Evolutionary conservation across 2,113 vertebrate genomes (phyloP).

Genomic region (Callaeas wilsoni): DNA sequence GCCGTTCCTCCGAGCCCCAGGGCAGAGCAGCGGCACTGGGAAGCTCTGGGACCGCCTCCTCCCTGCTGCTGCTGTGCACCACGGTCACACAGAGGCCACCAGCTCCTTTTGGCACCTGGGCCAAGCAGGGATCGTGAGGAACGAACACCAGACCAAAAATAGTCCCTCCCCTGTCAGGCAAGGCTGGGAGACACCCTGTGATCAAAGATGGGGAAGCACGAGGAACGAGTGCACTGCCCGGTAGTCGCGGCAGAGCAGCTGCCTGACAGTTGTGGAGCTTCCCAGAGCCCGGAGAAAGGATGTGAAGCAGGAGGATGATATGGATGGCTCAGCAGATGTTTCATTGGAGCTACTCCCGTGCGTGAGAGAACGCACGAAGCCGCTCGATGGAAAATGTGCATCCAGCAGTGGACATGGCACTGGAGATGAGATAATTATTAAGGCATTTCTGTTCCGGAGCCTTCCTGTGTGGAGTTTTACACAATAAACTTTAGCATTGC

Average conservation of each 20-base stretch:
- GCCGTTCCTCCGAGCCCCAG: fast-evolving
- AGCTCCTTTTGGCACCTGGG: conserved; percentile 17
- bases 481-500: background rate
- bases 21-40: fast-evolving
- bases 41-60: background rate
- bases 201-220: conserved; percentile 29
- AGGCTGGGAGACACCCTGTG: background rate
- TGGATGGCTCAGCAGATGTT: conserved; percentile 53
- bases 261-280: conserved; percentile 59
- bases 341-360: conserved; percentile 42
- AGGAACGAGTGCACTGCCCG: background rate
- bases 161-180: background rate
- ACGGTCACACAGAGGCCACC: background rate
- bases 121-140: background rate
- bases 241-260: conserved; percentile 26
- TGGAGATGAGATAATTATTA: conserved; percentile 53
- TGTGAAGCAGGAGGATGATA: conserved; percentile 15
- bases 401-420: conserved; percentile 56
- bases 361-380: conserved; percentile 57
- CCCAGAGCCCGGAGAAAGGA: background rate
- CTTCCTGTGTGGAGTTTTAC: background rate
- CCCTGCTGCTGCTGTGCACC: background rate
- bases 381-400: conserved; percentile 26
- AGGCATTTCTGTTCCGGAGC: conserved; percentile 51
- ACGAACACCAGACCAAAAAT: background rate